A percentile compares a stretch with the other conserved stretches of the same genome.
These are phyloP conservation scores for Stenodema calcarata DNA, from an alignment of 2,888 invertebrate species.

Conservation along the genomic window DNA sequence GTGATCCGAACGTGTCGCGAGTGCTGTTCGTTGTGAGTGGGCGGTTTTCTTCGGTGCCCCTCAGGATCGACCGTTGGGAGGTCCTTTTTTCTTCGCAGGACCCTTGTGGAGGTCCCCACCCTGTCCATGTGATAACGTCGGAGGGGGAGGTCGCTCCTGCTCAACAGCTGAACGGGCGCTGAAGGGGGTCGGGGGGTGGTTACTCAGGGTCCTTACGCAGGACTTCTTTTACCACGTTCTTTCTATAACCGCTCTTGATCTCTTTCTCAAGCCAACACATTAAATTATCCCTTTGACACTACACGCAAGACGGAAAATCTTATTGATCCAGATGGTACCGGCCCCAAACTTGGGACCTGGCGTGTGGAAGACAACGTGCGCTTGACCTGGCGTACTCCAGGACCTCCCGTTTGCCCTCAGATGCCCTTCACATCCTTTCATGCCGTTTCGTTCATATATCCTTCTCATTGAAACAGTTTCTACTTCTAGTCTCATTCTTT, in stretches of 20 bases:
- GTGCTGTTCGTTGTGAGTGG: background rate
- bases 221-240: background rate
- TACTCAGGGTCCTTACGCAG: background rate
- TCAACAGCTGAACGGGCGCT: slow-evolving; percentile 36
- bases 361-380: background rate
- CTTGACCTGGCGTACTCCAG: background rate
- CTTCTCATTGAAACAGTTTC: too few relatives aligned
- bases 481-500: too few relatives aligned
- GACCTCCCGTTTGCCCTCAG: background rate
- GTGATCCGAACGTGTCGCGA: background rate
- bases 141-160: background rate
- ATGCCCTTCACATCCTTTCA: background rate
- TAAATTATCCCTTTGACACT: background rate
- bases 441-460: too few relatives aligned
- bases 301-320: background rate
- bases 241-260: too few relatives aligned
- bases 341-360: background rate
- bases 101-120: background rate
- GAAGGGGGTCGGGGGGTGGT: background rate
- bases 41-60: background rate
- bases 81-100: background rate
- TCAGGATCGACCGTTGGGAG: background rate
- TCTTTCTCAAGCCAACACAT: background rate
- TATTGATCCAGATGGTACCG: slow-evolving; percentile 9
- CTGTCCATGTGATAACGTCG: background rate